These are phyloP conservation scores for Ceratina japonica DNA, from an alignment of 1,140 invertebrate genomes.

Conservation along the genomic window DNA sequence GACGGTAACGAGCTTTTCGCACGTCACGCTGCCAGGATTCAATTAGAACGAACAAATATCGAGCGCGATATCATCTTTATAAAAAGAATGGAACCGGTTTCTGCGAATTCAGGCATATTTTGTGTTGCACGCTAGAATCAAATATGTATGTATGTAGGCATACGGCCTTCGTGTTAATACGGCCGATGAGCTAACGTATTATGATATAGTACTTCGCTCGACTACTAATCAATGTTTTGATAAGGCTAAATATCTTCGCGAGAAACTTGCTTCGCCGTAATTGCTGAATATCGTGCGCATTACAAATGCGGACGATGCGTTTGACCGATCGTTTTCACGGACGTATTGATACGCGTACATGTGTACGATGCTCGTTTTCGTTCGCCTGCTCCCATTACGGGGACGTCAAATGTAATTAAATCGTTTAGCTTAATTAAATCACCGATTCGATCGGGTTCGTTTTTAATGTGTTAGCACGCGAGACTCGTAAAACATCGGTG, in stretches of 20 bases:
- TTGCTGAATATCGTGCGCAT: not conserved
- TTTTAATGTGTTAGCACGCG: too few relatives aligned
- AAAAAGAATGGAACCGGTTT: conserved; percentile 28
- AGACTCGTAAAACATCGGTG: too few relatives aligned
- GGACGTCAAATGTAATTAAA: not conserved
- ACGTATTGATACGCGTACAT: conserved; percentile 7
- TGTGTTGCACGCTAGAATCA: not conserved
- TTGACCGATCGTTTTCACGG: conserved; percentile 13
- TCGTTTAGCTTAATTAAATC: not conserved
- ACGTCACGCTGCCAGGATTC: not conserved
- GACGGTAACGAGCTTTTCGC: not conserved
- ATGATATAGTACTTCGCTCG: not conserved
- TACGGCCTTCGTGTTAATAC: not conserved
- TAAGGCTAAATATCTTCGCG: not conserved
- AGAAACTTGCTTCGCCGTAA: not conserved
- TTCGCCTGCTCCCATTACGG: not conserved
- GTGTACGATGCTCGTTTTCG: not conserved
- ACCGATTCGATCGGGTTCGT: not conserved
- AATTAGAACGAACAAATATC: conserved; percentile 21
- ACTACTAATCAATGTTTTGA: not conserved
- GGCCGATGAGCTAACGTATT: not conserved
- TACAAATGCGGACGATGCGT: conserved; percentile 4
- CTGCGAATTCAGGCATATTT: not conserved
- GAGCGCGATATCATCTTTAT: conserved; percentile 30
- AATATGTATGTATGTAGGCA: conserved; percentile 5